phyloP scores from a whole-genome alignment of 1,140 invertebrate genomes.

The Eueides isabella region DNA sequence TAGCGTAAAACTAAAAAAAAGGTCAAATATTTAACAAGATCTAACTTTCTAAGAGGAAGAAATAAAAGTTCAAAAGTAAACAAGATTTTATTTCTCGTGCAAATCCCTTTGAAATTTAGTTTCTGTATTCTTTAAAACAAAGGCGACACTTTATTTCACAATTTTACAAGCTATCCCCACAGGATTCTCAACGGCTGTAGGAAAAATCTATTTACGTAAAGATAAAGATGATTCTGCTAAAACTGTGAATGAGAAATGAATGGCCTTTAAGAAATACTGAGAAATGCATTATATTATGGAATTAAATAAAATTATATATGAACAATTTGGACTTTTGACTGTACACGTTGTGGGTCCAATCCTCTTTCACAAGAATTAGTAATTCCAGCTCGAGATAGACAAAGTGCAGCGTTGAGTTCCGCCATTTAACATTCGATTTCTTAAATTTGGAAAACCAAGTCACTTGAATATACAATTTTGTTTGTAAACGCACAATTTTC shows the following conservation, averaged over 20 bases:
- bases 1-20: neutral
- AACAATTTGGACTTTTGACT: no score
- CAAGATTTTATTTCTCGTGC: neutral
- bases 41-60: neutral
- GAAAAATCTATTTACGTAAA: neutral
- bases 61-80: neutral
- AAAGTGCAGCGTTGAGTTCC: no score
- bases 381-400: no score
- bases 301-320: no score
- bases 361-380: no score
- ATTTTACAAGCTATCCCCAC: neutral
- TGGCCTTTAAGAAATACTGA: no score
- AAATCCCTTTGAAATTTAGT: neutral
- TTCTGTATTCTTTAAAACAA: constrained; percentile 7
- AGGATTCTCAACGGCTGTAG: neutral
- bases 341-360: no score
- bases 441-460: no score
- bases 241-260: neutral
- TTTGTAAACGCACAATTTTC: neutral
- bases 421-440: no score
- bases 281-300: no score
- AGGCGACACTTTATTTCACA: constrained; percentile 6
- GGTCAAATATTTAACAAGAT: no score
- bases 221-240: neutral
- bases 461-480: neutral